phyloP scores from a whole-genome alignment of 2,888 invertebrate species.

The Mactromeris polynyma region DNA sequence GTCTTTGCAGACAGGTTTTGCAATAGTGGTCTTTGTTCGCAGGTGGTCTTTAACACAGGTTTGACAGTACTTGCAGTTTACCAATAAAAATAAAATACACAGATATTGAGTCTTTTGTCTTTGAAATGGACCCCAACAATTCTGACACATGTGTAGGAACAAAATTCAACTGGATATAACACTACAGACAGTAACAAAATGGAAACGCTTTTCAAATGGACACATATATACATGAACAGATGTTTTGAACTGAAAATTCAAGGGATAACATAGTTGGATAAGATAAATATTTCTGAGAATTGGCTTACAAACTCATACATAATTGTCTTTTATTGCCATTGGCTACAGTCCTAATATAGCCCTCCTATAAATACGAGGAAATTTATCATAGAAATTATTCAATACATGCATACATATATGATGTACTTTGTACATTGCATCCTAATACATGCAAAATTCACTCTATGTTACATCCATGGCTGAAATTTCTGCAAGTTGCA shows the following conservation, averaged over 20 bases:
- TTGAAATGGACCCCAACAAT: too few species aligned
- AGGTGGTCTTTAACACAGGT: too few species aligned
- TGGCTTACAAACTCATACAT: background rate
- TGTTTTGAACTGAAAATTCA: background rate
- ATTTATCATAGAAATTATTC: background rate
- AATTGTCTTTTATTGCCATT: background rate
- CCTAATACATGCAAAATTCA: background rate
- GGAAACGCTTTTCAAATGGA: too few species aligned
- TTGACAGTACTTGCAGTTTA: too few species aligned
- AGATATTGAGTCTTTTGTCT: too few species aligned
- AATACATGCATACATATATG: background rate
- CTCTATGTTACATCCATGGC: background rate
- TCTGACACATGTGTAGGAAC: too few species aligned
- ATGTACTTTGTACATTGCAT: background rate
- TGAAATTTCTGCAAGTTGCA: constrained; percentile 7
- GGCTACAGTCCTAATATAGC: constrained; percentile 61
- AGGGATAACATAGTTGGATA: constrained; percentile 26
- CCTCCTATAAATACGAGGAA: constrained; percentile 50
- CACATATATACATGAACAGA: background rate
- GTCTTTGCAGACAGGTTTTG: too few species aligned
- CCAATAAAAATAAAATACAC: too few species aligned
- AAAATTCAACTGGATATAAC: too few species aligned
- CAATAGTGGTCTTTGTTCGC: too few species aligned
- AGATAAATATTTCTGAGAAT: background rate
- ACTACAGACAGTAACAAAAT: too few species aligned